These are phyloP conservation scores for Dicycla oo DNA, from an alignment of 2,888 invertebrate genomes.

Conservation along the genomic window DNA sequence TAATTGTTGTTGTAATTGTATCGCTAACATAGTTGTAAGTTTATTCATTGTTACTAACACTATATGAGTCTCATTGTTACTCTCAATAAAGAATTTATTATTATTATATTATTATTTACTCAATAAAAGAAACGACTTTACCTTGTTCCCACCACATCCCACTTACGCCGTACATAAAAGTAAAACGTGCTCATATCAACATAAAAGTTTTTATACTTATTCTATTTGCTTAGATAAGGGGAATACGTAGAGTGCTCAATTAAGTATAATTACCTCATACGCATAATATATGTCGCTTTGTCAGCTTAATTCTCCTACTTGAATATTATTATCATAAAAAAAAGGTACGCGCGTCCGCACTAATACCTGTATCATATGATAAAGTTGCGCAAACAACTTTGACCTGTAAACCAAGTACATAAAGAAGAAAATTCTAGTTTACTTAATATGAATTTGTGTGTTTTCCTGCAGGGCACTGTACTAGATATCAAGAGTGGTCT, in stretches of 20 bases:
- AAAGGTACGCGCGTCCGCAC: slow-evolving; percentile 61
- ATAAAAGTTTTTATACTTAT: slow-evolving; percentile 29
- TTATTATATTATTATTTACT: neutral
- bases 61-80: too few relatives aligned
- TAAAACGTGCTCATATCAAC: neutral
- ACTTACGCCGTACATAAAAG: neutral
- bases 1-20: too few relatives aligned
- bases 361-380: slow-evolving; percentile 55
- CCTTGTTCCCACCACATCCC: neutral
- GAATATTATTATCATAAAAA: slow-evolving; percentile 69
- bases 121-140: neutral
- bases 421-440: slow-evolving; percentile 48
- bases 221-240: slow-evolving; percentile 30
- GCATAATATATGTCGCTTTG: slow-evolving; percentile 60
- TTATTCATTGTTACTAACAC: too few relatives aligned
- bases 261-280: slow-evolving; percentile 55
- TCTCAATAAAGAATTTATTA: too few relatives aligned
- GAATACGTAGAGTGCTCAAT: slow-evolving; percentile 37
- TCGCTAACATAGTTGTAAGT: too few relatives aligned
- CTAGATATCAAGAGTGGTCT: slow-evolving; percentile 62
- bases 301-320: slow-evolving; percentile 61
- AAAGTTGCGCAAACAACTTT: slow-evolving; percentile 43
- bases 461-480: slow-evolving; percentile 51
- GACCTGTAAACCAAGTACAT: slow-evolving; percentile 42
- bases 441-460: slow-evolving; percentile 48